Base-by-base conservation (phyloP, 2,888 invertebrate genomes). In the Rhamphomyia laevipes region DNA sequence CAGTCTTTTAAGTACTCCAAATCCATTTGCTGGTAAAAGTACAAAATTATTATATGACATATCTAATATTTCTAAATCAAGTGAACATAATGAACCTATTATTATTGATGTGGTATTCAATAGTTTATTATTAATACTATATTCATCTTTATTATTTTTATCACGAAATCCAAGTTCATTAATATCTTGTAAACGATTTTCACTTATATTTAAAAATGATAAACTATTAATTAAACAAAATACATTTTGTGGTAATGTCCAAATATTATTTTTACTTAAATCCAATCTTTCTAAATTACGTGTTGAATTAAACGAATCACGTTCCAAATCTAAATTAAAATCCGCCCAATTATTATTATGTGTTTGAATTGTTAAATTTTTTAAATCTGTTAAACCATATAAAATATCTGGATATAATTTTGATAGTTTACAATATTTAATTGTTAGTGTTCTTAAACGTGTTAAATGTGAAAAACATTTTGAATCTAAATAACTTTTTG, bases 161-260 rank as follows among this genome's bases (percentile, higher is more conserved):
- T 88, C 88, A 62, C 86, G 75, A 65, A 90, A 90, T 37, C 89
- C 87, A 59, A 92, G 74, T 68, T 90, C 89, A 63, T 82, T 82
- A 42, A 92, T 84, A 65, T 92, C 91, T 73, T 90, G 90, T 54
- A 93, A 73, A 56, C 87, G 80, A 70, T 93, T 93, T 60, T 84
- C 82, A 55, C 90, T 90, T 59, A 92, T 82, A 67, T 93, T 93
- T 57, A 93, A 73, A 55, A 79, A 77, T 52, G 86, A 82, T 59
- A 91, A 74, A 63, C 85, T 88, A 37, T 81, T 82, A 58, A 90
- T 70, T 4, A 86, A 81, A 64, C 91, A 91, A 71, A 91, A 91
- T 55, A 89, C 76, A 63, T 83, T 83, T 61, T 86, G 86, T 21
- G 90, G 89, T 66, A 91, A 80, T 48, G 86, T 85, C 87, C 88